Evolutionary conservation across 2,888 invertebrate genomes (phyloP), one percentile per base, ranked within the genome.

Genomic region (Epinotia bilunana): DNA sequence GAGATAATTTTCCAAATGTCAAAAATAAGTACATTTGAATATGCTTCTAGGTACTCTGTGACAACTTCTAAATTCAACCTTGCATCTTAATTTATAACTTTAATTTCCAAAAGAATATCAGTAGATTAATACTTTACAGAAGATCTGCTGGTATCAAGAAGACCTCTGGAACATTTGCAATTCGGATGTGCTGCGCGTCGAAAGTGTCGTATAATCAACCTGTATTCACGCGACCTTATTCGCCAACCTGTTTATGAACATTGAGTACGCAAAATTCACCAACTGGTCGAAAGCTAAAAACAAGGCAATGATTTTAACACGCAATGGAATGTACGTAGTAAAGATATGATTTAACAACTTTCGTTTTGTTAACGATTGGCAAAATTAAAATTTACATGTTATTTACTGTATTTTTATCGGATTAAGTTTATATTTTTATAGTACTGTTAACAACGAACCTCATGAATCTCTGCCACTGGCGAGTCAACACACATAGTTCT

Each of bases 271-370:
- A 60, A 69, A 69, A 69, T n/a, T 46, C n/a, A 46, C 23, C 33
- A 53, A 65, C n/a, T 39, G 60, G 60, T 58, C 23, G 58, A 69
- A 68, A 69, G 58, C 58, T 60, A 57, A 67, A 28, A 68, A 69
- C 43, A 46, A 69, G 58, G 20, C 18, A 62, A 68, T 58, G 63
- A 70, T 49, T 70, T 70, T 70, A 69, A 58, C 39, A 62, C 57
- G 67, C 39, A 60, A 67, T 67, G 61, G 43, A 23, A 46, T 68
- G 49, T 11, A 16, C 13, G 39, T 55, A 18, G 39, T 57, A 58
- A 67, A 39, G 33, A 67, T 49, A 46, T 64, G 33, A 71, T 65
- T 71, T 13, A 61, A 33, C 62, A 46, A 71, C 74, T 74, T 74
- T 74, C 74, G 9, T 65, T 71, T 74, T 60, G 23, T 53, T 65